phyloP scores from a whole-genome alignment of 2,113 vertebrate species.

The Xenus cinereus region DNA sequence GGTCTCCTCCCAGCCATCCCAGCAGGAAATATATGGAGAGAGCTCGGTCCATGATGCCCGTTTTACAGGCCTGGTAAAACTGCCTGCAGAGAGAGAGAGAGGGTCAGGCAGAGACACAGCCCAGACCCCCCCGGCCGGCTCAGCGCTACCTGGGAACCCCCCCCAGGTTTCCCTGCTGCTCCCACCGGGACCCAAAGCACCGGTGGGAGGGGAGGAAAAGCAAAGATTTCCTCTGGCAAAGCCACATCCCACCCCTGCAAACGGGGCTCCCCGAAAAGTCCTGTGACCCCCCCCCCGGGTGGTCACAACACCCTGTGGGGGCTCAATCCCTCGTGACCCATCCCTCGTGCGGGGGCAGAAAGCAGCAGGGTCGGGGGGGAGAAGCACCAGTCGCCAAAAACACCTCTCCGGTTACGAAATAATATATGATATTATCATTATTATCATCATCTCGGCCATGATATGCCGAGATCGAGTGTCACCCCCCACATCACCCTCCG shows the following conservation, averaged over 20 bases:
- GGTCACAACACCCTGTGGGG: neutral
- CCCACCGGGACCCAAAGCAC: neutral
- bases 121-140: neutral
- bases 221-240: neutral
- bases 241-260: neutral
- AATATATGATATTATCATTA: too few species aligned
- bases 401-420: neutral
- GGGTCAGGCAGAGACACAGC: neutral
- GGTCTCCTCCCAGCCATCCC: slow-evolving; percentile 90
- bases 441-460: too few species aligned
- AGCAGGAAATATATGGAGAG: slow-evolving; percentile 94
- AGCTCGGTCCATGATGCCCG: slow-evolving; percentile 90
- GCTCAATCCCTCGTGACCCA: neutral
- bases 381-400: neutral
- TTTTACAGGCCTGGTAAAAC: slow-evolving; percentile 87
- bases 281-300: accelerated
- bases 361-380: neutral
- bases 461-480: accelerated
- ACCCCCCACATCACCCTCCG: neutral
- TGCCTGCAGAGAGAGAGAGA: slow-evolving; percentile 75
- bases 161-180: neutral
- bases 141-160: neutral
- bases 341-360: accelerated
- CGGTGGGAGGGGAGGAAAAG: accelerated
- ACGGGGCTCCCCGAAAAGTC: accelerated